These are phyloP conservation scores for Drosophila setosimentum DNA, from an alignment of 2,888 invertebrate species.

Conservation along the genomic window DNA sequence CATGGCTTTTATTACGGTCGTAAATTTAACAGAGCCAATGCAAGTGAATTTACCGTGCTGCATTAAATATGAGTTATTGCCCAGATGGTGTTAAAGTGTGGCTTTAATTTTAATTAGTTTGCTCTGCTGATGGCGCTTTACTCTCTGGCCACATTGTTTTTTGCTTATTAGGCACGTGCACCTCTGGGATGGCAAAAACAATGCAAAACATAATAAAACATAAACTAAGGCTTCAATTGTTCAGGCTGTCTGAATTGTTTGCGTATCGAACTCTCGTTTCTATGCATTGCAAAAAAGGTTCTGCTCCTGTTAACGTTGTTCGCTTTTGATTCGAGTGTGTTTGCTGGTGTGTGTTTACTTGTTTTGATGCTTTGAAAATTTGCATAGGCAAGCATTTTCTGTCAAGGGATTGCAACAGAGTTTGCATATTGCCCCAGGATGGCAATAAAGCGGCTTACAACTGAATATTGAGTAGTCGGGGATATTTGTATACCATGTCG, in stretches of 20 bases:
- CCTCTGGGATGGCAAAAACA: slow-evolving; percentile 13
- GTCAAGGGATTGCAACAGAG: slow-evolving; percentile 50
- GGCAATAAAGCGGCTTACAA: slow-evolving; percentile 44
- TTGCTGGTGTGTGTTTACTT: slow-evolving; percentile 23
- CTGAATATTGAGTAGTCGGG: slow-evolving; percentile 25
- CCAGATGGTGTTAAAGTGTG: slow-evolving; percentile 68
- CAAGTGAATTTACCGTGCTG: slow-evolving; percentile 56
- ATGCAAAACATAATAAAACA: slow-evolving; percentile 31
- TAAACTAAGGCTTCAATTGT: slow-evolving; percentile 38
- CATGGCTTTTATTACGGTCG: slow-evolving; percentile 67
- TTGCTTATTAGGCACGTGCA: slow-evolving; percentile 26
- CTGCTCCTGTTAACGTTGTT: slow-evolving; percentile 19
- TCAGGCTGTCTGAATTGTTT: slow-evolving; percentile 42
- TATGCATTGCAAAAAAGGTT: slow-evolving; percentile 26
- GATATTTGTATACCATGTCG: slow-evolving; percentile 9
- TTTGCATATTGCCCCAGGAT: slow-evolving; percentile 61
- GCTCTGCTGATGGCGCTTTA: slow-evolving; percentile 47
- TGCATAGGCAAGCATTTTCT: slow-evolving; percentile 70
- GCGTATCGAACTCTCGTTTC: slow-evolving; percentile 29
- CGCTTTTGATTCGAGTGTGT: slow-evolving; percentile 39
- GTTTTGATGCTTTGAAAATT: slow-evolving; percentile 47
- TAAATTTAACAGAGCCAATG: slow-evolving; percentile 63
- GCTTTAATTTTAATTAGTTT: slow-evolving; percentile 75
- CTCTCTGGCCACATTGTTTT: slow-evolving; percentile 24
- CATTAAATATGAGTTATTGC: slow-evolving; percentile 64